Evolutionary conservation across 2,797 vertebrate genomes (phyloP).

Genomic region (Lutjanus argentimaculatus): DNA sequence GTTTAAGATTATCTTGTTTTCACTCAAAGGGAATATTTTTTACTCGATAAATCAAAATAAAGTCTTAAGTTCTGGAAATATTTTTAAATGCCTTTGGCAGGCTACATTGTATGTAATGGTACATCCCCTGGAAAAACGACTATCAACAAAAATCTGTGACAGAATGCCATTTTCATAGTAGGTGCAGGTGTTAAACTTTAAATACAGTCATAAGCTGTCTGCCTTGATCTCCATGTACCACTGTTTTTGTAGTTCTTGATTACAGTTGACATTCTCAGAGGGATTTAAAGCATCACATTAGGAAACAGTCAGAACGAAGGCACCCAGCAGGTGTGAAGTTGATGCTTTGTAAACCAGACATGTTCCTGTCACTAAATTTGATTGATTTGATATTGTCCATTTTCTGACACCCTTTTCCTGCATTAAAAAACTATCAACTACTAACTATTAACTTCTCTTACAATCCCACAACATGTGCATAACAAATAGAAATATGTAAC

Average conservation of each 20-base stretch:
- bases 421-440: background rate
- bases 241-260: background rate
- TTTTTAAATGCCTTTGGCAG: background rate
- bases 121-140: background rate
- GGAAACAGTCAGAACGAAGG: too few species aligned
- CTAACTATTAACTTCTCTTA: background rate
- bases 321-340: background rate
- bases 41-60: too few species aligned
- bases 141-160: background rate
- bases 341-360: background rate
- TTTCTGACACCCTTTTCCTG: background rate
- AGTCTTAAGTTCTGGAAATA: background rate
- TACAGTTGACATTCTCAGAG: background rate
- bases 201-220: background rate
- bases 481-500: constrained; percentile 35
- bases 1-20: too few species aligned
- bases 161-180: background rate
- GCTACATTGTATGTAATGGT: background rate
- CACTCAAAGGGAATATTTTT: too few species aligned
- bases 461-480: constrained; percentile 7
- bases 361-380: background rate
- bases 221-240: background rate
- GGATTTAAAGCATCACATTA: background rate
- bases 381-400: background rate
- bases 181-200: background rate